phyloP scores from a whole-genome alignment of 2,113 vertebrate species.

The Amphilophus citrinellus region DNA sequence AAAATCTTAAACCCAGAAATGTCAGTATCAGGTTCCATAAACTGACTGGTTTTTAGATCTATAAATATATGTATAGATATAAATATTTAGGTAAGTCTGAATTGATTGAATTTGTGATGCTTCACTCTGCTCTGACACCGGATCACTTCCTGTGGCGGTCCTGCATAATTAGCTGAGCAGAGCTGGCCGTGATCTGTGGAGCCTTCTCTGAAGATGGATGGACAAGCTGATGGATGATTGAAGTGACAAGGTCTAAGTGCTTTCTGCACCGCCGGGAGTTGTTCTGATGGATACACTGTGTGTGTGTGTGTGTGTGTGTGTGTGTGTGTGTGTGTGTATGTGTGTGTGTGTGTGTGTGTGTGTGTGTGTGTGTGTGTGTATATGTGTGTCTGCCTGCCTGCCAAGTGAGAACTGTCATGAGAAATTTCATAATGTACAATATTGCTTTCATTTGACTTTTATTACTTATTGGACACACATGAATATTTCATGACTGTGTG shows the following conservation, averaged over 20 bases:
- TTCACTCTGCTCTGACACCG: background rate
- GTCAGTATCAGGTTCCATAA: too few relatives aligned
- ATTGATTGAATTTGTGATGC: background rate
- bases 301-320: background rate
- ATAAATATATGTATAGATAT: background rate
- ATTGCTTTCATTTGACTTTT: slow-evolving; percentile 40
- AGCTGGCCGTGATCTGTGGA: background rate
- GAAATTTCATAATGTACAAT: slow-evolving; percentile 13
- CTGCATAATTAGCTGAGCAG: slow-evolving; percentile 20
- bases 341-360: background rate
- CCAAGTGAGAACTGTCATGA: background rate
- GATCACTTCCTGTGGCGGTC: background rate
- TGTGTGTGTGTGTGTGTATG: background rate
- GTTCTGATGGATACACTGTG: background rate
- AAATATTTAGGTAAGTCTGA: background rate
- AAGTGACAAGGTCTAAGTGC: slow-evolving; percentile 46
- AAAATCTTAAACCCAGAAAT: background rate
- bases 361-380: background rate
- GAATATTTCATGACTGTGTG: background rate
- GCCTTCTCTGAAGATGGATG: slow-evolving; percentile 19
- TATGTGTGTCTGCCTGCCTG: background rate
- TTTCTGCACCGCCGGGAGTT: slow-evolving; percentile 22
- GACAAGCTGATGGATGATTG: slow-evolving; percentile 11
- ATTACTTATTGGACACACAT: slow-evolving; percentile 30
- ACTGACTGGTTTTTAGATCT: background rate